phyloP scores from a whole-genome alignment of 2,113 vertebrate genomes.

The Rattus norvegicus region GRCr8 NC_086037.1:9122001-9122500 shows the following conservation, averaged over 20 bases:
- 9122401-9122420: neutral
- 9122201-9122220: too few relatives aligned
- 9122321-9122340: slow-evolving; percentile 58
- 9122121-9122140: too few relatives aligned
- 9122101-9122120: neutral
- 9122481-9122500: neutral
- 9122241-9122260: neutral
- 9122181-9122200: neutral
- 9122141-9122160: neutral
- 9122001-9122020: neutral
- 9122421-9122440: slow-evolving; percentile 81
- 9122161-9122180: neutral
- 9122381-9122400: neutral
- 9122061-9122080: neutral
- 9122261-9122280: neutral
- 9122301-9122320: neutral
- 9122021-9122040: neutral
- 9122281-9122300: neutral
- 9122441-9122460: slow-evolving; percentile 56
- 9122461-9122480: neutral
- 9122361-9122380: neutral
- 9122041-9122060: neutral
- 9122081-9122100: neutral
- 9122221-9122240: neutral
- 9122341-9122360: neutral